phyloP scores from a whole-genome alignment of 2,113 vertebrate species.

The Carassius gibelio region DNA sequence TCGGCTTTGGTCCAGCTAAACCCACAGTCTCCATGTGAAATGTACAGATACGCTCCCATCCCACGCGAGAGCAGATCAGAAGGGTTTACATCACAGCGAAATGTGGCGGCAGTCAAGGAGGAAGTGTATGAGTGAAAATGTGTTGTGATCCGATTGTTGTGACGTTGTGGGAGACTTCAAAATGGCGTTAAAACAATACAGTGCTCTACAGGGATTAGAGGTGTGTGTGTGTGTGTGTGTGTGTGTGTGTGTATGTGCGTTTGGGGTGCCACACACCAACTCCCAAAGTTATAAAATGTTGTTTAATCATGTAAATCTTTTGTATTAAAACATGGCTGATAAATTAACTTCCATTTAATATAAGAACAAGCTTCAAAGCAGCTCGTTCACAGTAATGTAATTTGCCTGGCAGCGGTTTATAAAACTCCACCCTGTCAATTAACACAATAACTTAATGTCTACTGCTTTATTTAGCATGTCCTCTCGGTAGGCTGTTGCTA shows the following conservation, averaged over 20 bases:
- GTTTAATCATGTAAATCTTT: background rate
- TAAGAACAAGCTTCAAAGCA: conserved; percentile 22
- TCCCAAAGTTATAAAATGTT: conserved; percentile 24
- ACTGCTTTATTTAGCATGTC: conserved; percentile 3
- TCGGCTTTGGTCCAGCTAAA: conserved; percentile 17
- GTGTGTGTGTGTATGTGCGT: background rate
- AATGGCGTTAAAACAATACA: background rate
- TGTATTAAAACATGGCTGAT: background rate
- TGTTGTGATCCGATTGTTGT: conserved; percentile 16
- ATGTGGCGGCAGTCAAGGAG: background rate
- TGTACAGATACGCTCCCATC: conserved; percentile 15
- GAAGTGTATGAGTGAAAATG: background rate
- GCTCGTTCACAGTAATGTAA: background rate
- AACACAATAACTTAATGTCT: conserved; percentile 5
- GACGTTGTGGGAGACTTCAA: conserved; percentile 7
- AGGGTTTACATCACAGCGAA: conserved; percentile 23
- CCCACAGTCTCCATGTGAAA: conserved; percentile 29
- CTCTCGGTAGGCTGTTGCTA: background rate
- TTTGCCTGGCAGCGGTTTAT: background rate
- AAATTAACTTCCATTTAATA: conserved; percentile 30
- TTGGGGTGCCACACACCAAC: background rate
- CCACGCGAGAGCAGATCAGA: conserved; percentile 20
- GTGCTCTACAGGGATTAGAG: background rate
- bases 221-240: background rate
- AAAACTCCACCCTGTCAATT: background rate